Evolutionary conservation across 1,140 invertebrate genomes (phyloP).

Genomic region (Platyura marginata): DNA sequence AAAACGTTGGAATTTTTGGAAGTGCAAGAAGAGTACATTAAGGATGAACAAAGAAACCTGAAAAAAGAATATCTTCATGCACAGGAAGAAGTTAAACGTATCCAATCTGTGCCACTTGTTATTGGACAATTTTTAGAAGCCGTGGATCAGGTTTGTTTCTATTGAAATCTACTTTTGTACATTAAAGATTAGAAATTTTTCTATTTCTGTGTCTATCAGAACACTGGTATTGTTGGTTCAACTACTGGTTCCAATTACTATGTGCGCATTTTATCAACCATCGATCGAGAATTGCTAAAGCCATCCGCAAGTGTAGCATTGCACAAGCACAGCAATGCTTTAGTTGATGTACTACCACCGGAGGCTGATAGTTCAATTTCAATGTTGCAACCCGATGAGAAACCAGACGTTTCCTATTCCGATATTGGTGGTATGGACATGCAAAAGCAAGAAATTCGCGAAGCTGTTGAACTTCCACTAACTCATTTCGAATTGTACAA

Average conservation of each 20-base stretch:
- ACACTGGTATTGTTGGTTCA: slow-evolving; percentile 77
- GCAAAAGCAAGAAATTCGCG: slow-evolving; percentile 98
- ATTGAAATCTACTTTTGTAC: no score
- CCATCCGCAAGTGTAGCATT: slow-evolving; percentile 91
- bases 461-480: slow-evolving; percentile 94
- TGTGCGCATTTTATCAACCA: slow-evolving; percentile 88
- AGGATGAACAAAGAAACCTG: slow-evolving; percentile 93
- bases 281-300: slow-evolving; percentile 89
- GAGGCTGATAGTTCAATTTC: slow-evolving; percentile 97
- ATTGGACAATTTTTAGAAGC: slow-evolving; percentile 97
- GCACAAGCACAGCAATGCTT: slow-evolving; percentile 94
- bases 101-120: slow-evolving; percentile 92
- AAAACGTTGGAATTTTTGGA: slow-evolving; percentile 89
- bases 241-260: slow-evolving; percentile 90
- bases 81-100: slow-evolving; percentile 93
- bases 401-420: slow-evolving; percentile 90
- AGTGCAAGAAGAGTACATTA: slow-evolving; percentile 97
- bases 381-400: slow-evolving; percentile 89
- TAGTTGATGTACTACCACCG: slow-evolving; percentile 92
- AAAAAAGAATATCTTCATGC: slow-evolving; percentile 97
- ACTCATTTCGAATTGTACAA: slow-evolving; percentile 99
- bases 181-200: no score
- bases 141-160: no score
- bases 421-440: slow-evolving; percentile 99
- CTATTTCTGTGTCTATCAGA: no score